phyloP scores from a whole-genome alignment of 2,888 invertebrate genomes.

The Habroteleia sp. region DNA sequence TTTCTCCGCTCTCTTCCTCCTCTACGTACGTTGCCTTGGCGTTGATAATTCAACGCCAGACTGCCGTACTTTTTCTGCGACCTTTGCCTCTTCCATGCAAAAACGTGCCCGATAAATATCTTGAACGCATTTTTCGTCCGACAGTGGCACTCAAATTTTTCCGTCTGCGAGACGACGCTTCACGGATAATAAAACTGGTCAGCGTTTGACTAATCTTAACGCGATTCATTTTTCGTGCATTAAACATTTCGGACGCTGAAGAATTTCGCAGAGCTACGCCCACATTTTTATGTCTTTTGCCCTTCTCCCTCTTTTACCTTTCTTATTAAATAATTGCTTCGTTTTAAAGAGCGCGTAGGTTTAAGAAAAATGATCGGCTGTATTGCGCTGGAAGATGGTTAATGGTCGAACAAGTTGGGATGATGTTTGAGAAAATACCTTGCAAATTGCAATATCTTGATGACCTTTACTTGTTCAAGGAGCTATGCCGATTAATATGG shows the following conservation, averaged over 20 bases:
- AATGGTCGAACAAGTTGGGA: slow-evolving; percentile 5
- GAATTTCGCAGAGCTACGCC: neutral
- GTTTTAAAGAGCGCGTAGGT: neutral
- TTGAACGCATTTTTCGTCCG: slow-evolving; percentile 41
- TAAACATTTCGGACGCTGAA: neutral
- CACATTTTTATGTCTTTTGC: neutral
- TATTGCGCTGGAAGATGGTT: slow-evolving; percentile 2
- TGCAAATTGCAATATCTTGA: slow-evolving; percentile 2
- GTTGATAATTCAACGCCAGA: slow-evolving; percentile 66
- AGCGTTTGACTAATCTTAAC: slow-evolving; percentile 1
- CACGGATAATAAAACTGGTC: slow-evolving; percentile 26
- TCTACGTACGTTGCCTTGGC: slow-evolving; percentile 39
- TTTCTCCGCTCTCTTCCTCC: slow-evolving; percentile 47
- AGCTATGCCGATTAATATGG: slow-evolving; percentile 2
- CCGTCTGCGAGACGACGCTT: slow-evolving; percentile 5
- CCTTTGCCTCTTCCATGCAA: slow-evolving; percentile 37
- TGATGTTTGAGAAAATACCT: slow-evolving; percentile 7
- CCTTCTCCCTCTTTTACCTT: neutral
- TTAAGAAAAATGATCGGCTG: slow-evolving; percentile 6
- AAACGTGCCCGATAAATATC: slow-evolving; percentile 57
- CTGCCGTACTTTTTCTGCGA: slow-evolving; percentile 58
- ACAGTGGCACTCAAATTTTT: slow-evolving; percentile 34
- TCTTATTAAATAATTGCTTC: neutral
- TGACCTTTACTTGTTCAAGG: slow-evolving; percentile 10
- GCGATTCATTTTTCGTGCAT: slow-evolving; percentile 9